Evolutionary conservation across 2,888 invertebrate species (phyloP).

Genomic region (Bembecia ichneumoniformis): DNA sequence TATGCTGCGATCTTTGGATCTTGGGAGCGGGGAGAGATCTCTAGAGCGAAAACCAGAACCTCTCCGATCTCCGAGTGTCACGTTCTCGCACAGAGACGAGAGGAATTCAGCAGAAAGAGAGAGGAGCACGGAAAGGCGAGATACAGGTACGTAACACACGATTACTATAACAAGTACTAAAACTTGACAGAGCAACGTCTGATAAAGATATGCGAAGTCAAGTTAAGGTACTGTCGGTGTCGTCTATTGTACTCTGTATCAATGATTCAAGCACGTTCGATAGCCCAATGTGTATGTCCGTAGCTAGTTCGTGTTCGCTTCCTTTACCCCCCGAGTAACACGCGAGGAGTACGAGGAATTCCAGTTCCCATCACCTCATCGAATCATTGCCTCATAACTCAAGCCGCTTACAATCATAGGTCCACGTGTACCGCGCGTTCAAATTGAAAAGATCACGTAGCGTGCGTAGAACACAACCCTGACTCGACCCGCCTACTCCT

Average conservation of each 20-base stretch:
- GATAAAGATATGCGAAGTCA: not conserved
- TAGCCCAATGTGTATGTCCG: slow-evolving; percentile 35
- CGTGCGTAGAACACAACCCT: slow-evolving; percentile 21
- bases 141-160: slow-evolving; percentile 45
- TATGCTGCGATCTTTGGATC: slow-evolving; percentile 85
- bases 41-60: slow-evolving; percentile 63
- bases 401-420: slow-evolving; percentile 56
- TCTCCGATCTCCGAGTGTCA: slow-evolving; percentile 56
- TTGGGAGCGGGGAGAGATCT: slow-evolving; percentile 42
- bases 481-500: slow-evolving; percentile 16
- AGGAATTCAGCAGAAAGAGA: slow-evolving; percentile 48
- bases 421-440: slow-evolving; percentile 20
- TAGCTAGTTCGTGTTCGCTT: slow-evolving; percentile 62
- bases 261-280: slow-evolving; percentile 36
- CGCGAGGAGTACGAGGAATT: slow-evolving; percentile 51
- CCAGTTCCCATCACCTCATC: slow-evolving; percentile 43
- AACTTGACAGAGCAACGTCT: not conserved
- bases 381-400: slow-evolving; percentile 13
- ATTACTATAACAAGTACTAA: slow-evolving; percentile 6
- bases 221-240: slow-evolving; percentile 7
- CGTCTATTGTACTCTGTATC: slow-evolving; percentile 26
- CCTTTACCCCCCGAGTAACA: slow-evolving; percentile 25
- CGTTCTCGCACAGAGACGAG: slow-evolving; percentile 38
- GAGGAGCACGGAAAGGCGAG: slow-evolving; percentile 48
- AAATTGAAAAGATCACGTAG: slow-evolving; percentile 40